Conservation (phyloP, 2,888 invertebrate species). For the Merodon equestris region DNA sequence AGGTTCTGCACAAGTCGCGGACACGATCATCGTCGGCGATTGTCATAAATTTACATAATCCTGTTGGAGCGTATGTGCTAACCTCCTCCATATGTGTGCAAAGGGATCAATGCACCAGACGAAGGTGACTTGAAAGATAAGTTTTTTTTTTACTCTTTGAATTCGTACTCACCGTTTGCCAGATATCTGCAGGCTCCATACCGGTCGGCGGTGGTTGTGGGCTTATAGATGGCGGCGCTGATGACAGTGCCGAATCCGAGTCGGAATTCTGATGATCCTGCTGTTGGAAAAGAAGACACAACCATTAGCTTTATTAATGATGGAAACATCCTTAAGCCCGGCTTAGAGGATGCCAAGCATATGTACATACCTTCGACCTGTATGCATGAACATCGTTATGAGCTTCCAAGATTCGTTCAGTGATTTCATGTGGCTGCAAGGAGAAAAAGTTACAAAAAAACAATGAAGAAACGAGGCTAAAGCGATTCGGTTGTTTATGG, state of each 20-base stretch:
- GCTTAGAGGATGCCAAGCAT: not conserved
- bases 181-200: conserved; percentile 77
- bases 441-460: conserved; percentile 23
- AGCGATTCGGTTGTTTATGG: conserved; percentile 32
- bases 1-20: conserved; percentile 16
- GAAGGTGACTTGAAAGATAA: conserved; percentile 61
- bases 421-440: conserved; percentile 71
- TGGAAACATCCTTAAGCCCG: conserved; percentile 43
- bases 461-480: conserved; percentile 11
- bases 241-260: conserved; percentile 85
- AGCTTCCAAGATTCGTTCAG: conserved; percentile 71
- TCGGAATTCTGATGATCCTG: conserved; percentile 79
- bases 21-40: not conserved
- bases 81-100: conserved; percentile 18
- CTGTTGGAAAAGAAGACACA: conserved; percentile 15
- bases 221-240: conserved; percentile 85
- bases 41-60: conserved; percentile 67
- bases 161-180: conserved; percentile 76
- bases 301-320: conserved; percentile 39
- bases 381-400: conserved; percentile 72
- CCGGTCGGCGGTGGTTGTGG: conserved; percentile 82
- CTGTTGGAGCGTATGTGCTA: conserved; percentile 29
- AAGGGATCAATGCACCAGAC: conserved; percentile 63
- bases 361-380: conserved; percentile 73
- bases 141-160: conserved; percentile 5